A percentile compares a stretch with the other conserved stretches of the same genome.
These are phyloP conservation scores for Hofmannophila pseudospretella DNA, from an alignment of 2,888 invertebrate genomes.

Conservation along the genomic window DNA sequence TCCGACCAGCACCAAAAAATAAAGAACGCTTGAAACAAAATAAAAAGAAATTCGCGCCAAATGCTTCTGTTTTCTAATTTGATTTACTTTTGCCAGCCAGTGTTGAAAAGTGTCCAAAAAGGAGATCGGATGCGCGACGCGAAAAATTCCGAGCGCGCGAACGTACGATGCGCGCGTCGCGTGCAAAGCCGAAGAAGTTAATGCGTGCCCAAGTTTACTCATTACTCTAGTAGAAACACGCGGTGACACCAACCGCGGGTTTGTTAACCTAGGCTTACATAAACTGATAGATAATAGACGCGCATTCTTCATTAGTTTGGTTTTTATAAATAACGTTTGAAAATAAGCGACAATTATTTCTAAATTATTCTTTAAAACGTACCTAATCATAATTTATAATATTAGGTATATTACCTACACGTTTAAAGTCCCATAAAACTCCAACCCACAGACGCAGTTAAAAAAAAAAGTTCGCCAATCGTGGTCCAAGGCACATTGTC, in stretches of 20 bases:
- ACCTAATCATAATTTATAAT: too few species aligned
- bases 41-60: too few species aligned
- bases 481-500: too few species aligned
- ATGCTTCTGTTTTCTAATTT: too few species aligned
- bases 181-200: constrained; percentile 50
- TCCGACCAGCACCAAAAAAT: too few species aligned
- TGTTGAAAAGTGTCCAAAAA: constrained; percentile 12
- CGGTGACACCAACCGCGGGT: constrained; percentile 29
- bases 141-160: constrained; percentile 53
- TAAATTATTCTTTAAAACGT: too few species aligned
- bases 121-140: constrained; percentile 25
- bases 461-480: too few species aligned
- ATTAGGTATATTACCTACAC: too few species aligned
- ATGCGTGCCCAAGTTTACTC: constrained; percentile 52
- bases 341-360: too few species aligned
- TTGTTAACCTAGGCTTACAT: constrained; percentile 21
- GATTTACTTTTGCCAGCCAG: constrained; percentile 8
- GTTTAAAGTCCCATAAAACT: too few species aligned
- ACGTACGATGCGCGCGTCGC: constrained; percentile 66
- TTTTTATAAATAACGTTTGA: too few species aligned
- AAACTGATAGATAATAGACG: constrained; percentile 10
- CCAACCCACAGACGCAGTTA: too few species aligned
- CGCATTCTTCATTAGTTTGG: not conserved
- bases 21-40: not conserved
- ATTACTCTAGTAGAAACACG: constrained; percentile 45